Evolutionary conservation across 64 coral and sea anemone genomes (phyloP).

Genomic region (Stichodactyla mertensii): DNA sequence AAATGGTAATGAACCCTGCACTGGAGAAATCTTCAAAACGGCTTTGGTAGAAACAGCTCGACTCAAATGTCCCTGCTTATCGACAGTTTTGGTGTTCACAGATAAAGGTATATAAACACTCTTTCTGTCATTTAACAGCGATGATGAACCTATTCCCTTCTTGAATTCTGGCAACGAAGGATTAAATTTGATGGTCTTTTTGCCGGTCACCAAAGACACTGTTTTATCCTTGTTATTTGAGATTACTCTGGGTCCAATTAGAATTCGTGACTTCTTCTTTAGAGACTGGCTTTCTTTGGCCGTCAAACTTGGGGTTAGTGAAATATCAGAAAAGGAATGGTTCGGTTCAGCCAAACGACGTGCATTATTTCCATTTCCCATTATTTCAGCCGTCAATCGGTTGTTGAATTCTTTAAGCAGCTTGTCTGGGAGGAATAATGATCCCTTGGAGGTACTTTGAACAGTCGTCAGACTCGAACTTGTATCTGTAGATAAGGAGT

Average conservation of each 20-base stretch:
- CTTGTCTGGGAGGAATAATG: slow-evolving; percentile 6
- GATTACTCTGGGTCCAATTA: background rate
- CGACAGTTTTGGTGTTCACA: background rate
- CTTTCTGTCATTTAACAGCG: background rate
- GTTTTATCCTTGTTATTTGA: background rate
- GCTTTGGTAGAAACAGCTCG: background rate
- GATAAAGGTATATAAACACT: background rate
- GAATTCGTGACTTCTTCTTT: background rate
- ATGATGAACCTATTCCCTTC: background rate
- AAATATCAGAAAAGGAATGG: background rate
- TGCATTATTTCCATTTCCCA: background rate
- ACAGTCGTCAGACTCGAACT: background rate
- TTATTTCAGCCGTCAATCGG: slow-evolving; percentile 6
- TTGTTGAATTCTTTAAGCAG: slow-evolving; percentile 14
- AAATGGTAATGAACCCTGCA: background rate
- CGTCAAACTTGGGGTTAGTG: background rate
- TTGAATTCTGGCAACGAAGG: background rate
- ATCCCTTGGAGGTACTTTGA: background rate
- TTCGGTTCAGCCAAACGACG: background rate
- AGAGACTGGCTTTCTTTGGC: background rate
- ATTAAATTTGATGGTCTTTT: background rate
- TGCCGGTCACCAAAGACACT: background rate
- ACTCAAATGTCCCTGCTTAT: background rate
- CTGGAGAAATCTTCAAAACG: slow-evolving; percentile 1
- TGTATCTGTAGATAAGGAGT: background rate